These are phyloP conservation scores for Drosophila antonietae DNA, from an alignment of 2,888 invertebrate species.

Conservation along the genomic window DNA sequence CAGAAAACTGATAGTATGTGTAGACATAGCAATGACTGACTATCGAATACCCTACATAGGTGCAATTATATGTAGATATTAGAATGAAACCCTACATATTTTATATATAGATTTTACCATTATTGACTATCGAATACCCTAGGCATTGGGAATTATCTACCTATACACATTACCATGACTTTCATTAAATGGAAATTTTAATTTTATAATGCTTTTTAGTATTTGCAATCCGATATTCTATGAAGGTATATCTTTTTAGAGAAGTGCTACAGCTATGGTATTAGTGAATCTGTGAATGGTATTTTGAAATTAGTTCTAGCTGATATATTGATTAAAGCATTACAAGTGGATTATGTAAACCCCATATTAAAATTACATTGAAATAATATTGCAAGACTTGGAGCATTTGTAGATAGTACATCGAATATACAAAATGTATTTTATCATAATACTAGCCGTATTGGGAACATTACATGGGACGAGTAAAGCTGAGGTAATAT, in stretches of 20 bases:
- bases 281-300: too few species aligned
- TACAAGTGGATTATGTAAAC: not conserved
- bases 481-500: not conserved
- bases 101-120: not conserved
- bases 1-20: too few species aligned
- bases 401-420: not conserved
- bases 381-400: not conserved
- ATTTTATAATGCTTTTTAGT: too few species aligned
- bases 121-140: not conserved
- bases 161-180: too few species aligned
- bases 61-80: not conserved
- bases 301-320: not conserved
- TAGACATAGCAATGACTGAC: not conserved
- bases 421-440: not conserved
- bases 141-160: too few species aligned
- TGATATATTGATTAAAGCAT: not conserved
- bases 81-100: too few species aligned
- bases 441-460: not conserved
- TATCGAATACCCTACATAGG: not conserved
- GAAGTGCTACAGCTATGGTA: too few species aligned
- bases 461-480: not conserved
- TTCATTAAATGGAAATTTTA: too few species aligned
- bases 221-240: too few species aligned
- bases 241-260: too few species aligned
- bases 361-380: not conserved